Evolutionary conservation across 2,113 vertebrate species (phyloP).

Genomic region (Sula dactylatra): DNA sequence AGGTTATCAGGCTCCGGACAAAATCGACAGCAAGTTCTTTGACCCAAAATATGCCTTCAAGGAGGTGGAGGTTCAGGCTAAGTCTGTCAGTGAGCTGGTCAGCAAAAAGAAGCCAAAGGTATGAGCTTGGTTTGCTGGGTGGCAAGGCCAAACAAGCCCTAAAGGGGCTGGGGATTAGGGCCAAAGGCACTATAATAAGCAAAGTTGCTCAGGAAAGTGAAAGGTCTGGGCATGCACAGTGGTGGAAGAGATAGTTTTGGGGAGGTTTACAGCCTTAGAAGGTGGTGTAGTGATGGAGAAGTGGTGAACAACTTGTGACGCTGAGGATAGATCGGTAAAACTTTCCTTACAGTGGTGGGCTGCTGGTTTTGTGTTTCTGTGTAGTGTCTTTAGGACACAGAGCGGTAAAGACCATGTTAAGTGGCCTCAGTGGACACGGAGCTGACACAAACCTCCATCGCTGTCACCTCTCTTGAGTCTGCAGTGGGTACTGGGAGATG

Average conservation of each 20-base stretch:
- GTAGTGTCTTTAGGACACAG: background rate
- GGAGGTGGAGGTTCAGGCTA: slow-evolving; percentile 90
- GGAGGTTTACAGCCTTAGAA: background rate
- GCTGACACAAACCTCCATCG: background rate
- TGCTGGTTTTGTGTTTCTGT: rapidly evolving
- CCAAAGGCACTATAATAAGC: rapidly evolving
- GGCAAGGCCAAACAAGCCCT: rapidly evolving
- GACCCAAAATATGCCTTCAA: slow-evolving; percentile 96
- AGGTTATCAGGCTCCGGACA: slow-evolving; percentile 94
- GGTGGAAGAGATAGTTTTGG: background rate
- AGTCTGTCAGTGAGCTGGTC: slow-evolving; percentile 87
- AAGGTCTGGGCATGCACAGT: rapidly evolving
- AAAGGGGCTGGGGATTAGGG: rapidly evolving
- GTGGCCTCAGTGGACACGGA: rapidly evolving
- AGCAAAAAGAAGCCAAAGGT: slow-evolving; percentile 92
- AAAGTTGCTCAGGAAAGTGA: rapidly evolving
- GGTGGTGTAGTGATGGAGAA: rapidly evolving
- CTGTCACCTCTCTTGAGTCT: background rate
- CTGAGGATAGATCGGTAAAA: background rate
- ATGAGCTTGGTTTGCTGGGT: background rate
- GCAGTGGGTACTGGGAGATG: too few relatives aligned
- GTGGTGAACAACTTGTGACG: rapidly evolving
- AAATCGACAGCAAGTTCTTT: slow-evolving; percentile 95
- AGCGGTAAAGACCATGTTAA: rapidly evolving
- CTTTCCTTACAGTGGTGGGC: rapidly evolving